Evolutionary conservation across 2,888 invertebrate species (phyloP), one percentile per base, ranked within the genome.

Genomic region (Hydriomena furcata): DNA sequence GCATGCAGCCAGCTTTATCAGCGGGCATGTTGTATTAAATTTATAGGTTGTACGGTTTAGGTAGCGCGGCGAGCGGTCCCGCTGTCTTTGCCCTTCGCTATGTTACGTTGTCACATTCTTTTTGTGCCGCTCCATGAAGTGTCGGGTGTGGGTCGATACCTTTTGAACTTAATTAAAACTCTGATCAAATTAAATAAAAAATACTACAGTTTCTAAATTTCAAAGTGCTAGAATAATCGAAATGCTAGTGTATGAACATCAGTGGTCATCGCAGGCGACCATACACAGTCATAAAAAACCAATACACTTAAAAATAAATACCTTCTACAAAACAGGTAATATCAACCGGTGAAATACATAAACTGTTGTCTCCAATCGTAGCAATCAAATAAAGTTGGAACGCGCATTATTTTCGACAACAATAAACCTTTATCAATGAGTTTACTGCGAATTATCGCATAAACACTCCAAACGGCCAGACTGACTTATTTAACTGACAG

Each of bases 21-120:
- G 76, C 74, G 71, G 69, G 57, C 76, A 66, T 77, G 78, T 73
- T 69, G 68, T 66, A 74, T 78, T 75, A 60, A 78, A 82, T 82
- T 82, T 82, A 82, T 83, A 71, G 79, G 67, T 68, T 66, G 71
- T 66, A 66, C 75, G 76, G 76, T 73, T 71, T 74, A 68, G 81
- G 76, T 66, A 72, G 79, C 80, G 79, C 81, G 77, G 79, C 81
- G 77, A 81, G 82, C 81, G 82, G 82, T 79, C 59, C 58, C 63
- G 60, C 62, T 60, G 41, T 60, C 40, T 50, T 55, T 25, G 49
- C 48, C 46, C 44, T 38, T 31, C 42, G 42, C 46, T 36, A 17
- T 40, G 44, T 32, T 13, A 10, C 28, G 10, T 30, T 3, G 40
- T 38, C 37, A 23, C 32, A 8, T 36, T 55, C 52, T 38, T 52